Percentiles rank a stretch among this genome's conserved stretches.
These are phyloP conservation scores for Pelosia muscerda DNA, from an alignment of 2,888 invertebrate genomes.

Conservation along the genomic window DNA sequence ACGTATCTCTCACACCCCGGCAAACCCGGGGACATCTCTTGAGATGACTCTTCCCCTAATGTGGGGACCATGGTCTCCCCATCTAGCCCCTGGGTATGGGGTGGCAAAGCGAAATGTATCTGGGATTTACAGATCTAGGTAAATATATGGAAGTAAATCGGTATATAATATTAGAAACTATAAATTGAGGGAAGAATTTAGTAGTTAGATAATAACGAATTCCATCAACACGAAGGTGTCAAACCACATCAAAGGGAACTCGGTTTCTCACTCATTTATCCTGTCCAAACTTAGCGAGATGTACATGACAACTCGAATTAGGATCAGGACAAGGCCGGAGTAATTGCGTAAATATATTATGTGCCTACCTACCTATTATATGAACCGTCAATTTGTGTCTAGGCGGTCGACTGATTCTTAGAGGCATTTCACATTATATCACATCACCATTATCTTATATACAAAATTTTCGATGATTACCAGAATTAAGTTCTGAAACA, in stretches of 20 bases:
- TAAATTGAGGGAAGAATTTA: no score
- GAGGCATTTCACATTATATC: slow-evolving; percentile 18
- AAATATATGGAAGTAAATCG: no score
- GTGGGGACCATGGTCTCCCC: no score
- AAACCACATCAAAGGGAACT: background rate
- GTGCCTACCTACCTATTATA: slow-evolving; percentile 12
- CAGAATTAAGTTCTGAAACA: background rate
- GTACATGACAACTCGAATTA: slow-evolving; percentile 32
- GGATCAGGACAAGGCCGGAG: slow-evolving; percentile 41
- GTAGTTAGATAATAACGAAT: background rate
- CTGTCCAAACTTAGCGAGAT: slow-evolving; percentile 36
- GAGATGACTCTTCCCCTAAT: no score
- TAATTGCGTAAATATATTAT: slow-evolving; percentile 40
- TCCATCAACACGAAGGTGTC: background rate
- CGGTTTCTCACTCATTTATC: background rate
- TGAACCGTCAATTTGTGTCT: slow-evolving; percentile 49
- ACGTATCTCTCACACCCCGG: no score
- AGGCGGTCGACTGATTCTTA: slow-evolving; percentile 33
- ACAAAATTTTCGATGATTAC: no score
- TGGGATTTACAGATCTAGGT: no score
- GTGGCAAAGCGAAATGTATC: no score
- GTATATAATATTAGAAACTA: no score
- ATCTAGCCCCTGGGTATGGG: no score
- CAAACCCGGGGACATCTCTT: no score
- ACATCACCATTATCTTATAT: no score